phyloP scores from a whole-genome alignment of 2,113 vertebrate species.

The Nothobranchius kuhntae region DNA sequence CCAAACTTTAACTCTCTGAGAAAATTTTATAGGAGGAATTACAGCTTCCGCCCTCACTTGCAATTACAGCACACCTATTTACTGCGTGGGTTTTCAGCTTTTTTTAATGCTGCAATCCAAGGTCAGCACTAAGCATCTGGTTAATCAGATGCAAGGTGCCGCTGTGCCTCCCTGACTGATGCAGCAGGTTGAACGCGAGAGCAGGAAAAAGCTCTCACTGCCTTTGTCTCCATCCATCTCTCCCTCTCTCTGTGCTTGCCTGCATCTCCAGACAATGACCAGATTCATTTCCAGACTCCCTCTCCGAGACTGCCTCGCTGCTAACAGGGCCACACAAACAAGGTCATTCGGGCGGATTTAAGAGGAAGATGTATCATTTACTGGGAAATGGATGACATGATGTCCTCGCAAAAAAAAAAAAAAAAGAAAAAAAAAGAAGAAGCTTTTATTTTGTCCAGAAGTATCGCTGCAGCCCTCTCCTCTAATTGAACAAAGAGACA shows the following conservation, averaged over 20 bases:
- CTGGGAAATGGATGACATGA: conserved; percentile 73
- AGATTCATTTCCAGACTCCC: conserved; percentile 63
- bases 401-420: conserved; percentile 54
- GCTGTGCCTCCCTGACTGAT: conserved; percentile 46
- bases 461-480: conserved; percentile 60
- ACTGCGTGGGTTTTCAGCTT: conserved; percentile 15
- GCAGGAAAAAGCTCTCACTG: conserved; percentile 15
- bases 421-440: conserved; percentile 19
- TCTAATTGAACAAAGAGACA: conserved; percentile 74
- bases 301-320: conserved; percentile 43
- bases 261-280: conserved; percentile 66
- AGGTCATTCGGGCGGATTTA: conserved; percentile 69
- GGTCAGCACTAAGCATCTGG: conserved; percentile 63
- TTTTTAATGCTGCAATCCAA: conserved; percentile 48
- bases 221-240: conserved; percentile 25
- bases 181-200: conserved; percentile 54
- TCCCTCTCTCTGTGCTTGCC: conserved; percentile 7
- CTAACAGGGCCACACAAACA: conserved; percentile 75
- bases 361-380: conserved; percentile 78
- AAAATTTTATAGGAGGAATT: conserved; percentile 68
- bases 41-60: conserved; percentile 50
- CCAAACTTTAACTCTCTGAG: conserved; percentile 70
- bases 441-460: conserved; percentile 76
- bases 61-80: conserved; percentile 46
- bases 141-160: conserved; percentile 68